Conservation (phyloP, 1,140 invertebrate species). For the Hormaphis cornu region DNA sequence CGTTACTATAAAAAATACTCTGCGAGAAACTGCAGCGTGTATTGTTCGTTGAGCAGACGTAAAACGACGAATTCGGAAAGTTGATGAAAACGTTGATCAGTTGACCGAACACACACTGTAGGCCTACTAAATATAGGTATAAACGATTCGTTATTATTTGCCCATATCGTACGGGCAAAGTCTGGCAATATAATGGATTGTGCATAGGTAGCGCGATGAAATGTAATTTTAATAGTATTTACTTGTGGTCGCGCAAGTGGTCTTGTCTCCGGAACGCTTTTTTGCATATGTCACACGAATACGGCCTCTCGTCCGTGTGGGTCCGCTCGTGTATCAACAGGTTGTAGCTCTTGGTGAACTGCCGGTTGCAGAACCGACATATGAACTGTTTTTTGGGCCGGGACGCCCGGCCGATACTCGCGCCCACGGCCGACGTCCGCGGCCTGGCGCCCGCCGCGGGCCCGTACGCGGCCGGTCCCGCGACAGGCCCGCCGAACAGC, state of each 20-base stretch:
- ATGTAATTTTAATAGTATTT: no score
- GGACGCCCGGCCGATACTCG: constrained; percentile 48
- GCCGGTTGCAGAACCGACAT: constrained; percentile 92
- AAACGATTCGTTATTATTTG: no score
- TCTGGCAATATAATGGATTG: no score
- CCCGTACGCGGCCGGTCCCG: constrained; percentile 4
- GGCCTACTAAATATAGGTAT: no score
- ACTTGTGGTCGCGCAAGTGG: constrained; percentile 46
- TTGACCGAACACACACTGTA: no score
- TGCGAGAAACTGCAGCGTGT: no score
- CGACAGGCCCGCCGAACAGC: neutral
- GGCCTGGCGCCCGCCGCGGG: constrained; percentile 6
- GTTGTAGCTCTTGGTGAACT: constrained; percentile 98
- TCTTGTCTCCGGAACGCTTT: constrained; percentile 57
- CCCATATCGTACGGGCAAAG: no score
- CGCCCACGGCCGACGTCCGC: constrained; percentile 53
- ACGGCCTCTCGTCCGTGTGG: constrained; percentile 96
- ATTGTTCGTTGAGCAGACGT: no score
- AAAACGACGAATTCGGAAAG: no score
- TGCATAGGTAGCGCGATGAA: no score
- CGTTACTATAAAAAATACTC: no score
- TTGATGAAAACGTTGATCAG: no score
- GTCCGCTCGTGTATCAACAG: constrained; percentile 94
- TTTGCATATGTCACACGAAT: constrained; percentile 92
- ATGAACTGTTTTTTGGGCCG: constrained; percentile 58